Conservation (phyloP, 2,113 vertebrate species). For the Morone saxatilis region DNA sequence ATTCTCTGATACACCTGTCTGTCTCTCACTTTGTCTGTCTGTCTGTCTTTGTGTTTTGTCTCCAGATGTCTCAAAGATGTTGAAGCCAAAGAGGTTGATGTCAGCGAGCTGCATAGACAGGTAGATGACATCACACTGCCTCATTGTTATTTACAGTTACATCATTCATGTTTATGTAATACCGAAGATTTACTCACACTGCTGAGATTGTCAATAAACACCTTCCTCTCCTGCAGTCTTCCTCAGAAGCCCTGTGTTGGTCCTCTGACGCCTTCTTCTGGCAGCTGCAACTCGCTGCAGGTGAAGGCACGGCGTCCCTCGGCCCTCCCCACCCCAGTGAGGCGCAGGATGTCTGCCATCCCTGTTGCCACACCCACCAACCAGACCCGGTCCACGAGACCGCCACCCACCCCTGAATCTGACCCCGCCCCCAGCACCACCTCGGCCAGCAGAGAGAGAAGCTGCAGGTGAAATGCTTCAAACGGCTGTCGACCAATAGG, state of each 20-base stretch:
- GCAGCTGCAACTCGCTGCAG: conserved; percentile 59
- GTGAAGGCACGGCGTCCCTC: conserved; percentile 78
- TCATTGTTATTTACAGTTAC: too few relatives aligned
- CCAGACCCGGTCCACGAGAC: conserved; percentile 38
- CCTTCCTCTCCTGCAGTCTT: conserved; percentile 43
- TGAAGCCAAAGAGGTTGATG: conserved; percentile 74
- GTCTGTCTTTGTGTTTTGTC: conserved; percentile 62
- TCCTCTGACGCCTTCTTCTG: conserved; percentile 65
- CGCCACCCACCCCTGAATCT: neutral
- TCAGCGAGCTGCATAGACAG: conserved; percentile 81
- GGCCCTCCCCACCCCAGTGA: conserved; percentile 86
- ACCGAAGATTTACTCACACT: neutral
- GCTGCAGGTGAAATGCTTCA: conserved; percentile 80
- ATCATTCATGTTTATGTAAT: neutral
- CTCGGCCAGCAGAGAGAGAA: conserved; percentile 55
- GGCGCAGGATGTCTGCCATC: conserved; percentile 78
- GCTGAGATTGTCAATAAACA: neutral
- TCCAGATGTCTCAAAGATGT: conserved; percentile 68
- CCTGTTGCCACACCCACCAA: conserved; percentile 78
- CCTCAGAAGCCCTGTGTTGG: conserved; percentile 67
- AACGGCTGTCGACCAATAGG: neutral
- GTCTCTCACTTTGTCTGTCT: neutral
- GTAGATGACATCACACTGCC: conserved; percentile 73
- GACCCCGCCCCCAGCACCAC: neutral
- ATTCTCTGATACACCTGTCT: neutral